phyloP scores from a whole-genome alignment of 2,888 invertebrate species.

The Drosophila formosana region DNA sequence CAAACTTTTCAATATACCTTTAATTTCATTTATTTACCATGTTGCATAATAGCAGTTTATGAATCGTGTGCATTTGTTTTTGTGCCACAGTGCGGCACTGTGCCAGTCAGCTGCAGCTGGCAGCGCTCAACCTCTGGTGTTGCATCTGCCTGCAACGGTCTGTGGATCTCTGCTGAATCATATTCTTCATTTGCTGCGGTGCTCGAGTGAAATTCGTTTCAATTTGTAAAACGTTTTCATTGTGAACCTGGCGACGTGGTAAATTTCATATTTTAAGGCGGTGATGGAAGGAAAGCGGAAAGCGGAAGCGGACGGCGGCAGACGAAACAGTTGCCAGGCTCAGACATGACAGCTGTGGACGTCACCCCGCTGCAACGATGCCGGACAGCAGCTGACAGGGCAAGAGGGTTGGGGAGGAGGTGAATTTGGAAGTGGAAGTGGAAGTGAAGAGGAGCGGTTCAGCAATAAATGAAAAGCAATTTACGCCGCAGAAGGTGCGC shows the following conservation, averaged over 20 bases:
- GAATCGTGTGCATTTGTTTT: background rate
- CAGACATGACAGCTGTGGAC: constrained; percentile 68
- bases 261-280: constrained; percentile 59
- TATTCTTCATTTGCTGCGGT: constrained; percentile 46
- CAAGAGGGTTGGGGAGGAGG: background rate
- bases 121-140: constrained; percentile 3
- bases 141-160: background rate
- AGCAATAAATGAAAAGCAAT: constrained; percentile 76
- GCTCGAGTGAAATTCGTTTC: constrained; percentile 63
- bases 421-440: too few relatives aligned
- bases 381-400: background rate
- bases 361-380: constrained; percentile 18
- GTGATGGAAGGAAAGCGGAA: too few relatives aligned
- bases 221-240: constrained; percentile 71
- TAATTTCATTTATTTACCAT: too few relatives aligned
- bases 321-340: constrained; percentile 48
- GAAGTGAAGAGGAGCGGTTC: background rate
- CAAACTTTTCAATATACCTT: too few relatives aligned
- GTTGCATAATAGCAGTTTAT: too few relatives aligned
- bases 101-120: background rate
- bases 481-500: constrained; percentile 54
- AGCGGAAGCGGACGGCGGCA: background rate
- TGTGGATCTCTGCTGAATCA: constrained; percentile 38
- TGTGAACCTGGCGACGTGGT: constrained; percentile 48
- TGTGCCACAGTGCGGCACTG: constrained; percentile 14